phyloP scores from a whole-genome alignment of 2,888 invertebrate genomes.

The Andrena chrysosceles region DNA sequence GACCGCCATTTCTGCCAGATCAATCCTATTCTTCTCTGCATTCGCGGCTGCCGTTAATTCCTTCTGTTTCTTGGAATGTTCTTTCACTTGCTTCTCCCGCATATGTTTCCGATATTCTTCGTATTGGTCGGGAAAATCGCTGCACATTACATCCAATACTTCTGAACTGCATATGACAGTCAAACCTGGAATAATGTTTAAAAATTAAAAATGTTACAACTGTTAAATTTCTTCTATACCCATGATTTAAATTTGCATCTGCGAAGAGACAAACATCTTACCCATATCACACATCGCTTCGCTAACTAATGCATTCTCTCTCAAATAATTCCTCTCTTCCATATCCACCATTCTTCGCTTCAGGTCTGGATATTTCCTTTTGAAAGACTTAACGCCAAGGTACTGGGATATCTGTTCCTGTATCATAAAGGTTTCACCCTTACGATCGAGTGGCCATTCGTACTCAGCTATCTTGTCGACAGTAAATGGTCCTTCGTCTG shows the following conservation, averaged over 20 bases:
- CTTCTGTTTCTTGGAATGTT: constrained; percentile 89
- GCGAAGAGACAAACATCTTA: constrained; percentile 81
- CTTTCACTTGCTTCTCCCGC: constrained; percentile 89
- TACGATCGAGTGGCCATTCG: constrained; percentile 92
- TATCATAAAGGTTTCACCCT: constrained; percentile 94
- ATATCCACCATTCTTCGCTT: constrained; percentile 94
- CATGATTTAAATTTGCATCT: background rate
- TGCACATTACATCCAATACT: constrained; percentile 97
- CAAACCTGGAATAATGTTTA: constrained; percentile 86
- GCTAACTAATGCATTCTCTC: constrained; percentile 92
- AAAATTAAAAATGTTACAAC: background rate
- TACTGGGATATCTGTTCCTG: constrained; percentile 98
- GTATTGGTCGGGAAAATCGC: constrained; percentile 97
- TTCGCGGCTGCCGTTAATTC: constrained; percentile 87
- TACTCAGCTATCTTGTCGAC: constrained; percentile 97
- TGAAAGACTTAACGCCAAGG: constrained; percentile 97
- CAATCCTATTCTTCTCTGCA: constrained; percentile 86
- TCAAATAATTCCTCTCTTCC: constrained; percentile 95
- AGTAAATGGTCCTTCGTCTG: constrained; percentile 87
- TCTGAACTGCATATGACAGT: constrained; percentile 97
- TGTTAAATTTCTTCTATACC: background rate
- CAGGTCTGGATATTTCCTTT: constrained; percentile 96
- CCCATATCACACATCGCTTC: constrained; percentile 97
- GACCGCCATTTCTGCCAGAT: constrained; percentile 93
- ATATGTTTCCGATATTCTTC: constrained; percentile 94